Base-by-base conservation (phyloP, 1,140 invertebrate species). In the Drosophila serrata region DNA sequence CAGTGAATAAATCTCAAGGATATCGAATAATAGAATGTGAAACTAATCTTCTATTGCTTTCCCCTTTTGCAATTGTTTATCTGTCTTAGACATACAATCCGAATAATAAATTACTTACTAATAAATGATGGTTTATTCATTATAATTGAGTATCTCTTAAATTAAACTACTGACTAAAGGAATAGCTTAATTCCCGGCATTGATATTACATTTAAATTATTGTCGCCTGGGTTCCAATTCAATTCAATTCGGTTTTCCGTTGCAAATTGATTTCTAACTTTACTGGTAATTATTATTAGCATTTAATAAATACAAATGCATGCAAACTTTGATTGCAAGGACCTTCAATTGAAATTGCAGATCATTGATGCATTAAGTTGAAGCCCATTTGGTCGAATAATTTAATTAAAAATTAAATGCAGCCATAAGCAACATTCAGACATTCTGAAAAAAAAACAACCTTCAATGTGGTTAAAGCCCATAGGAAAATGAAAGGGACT, bases 321-420 rank as follows among this genome's bases (percentile, higher is more conserved):
- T 5, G 19, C 33, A 31, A 31, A 22, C 61, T 27, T 69, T 53
- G 46, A 69, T 69, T 69, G 65, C 29, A 33, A n/a, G 29, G n/a
- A 12, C 61, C 17, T 65, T 53, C 33, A 76, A 67, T 72, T 29
- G 27, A 76, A 75, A 75, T 59, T 76, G 46, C 31, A 58, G 45
- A 57, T 49, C 70, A 58, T 53, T 31, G 55, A 68, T 46, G 61
- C 67, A 81, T 70, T 77, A 81, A 81, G 39, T 62, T 62, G 49
- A 57, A 39, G 62, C 43, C 45, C 65, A 80, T 68, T 62, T 55
- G 45, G 46, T 22, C 74, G 63, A 53, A 68, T 76, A 69, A 82
- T 87, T 87, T 45, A 87, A 87, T 87, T 76, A 82, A 82, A 77
- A 87, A 68, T 67, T 72, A 75, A 76, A 82, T 82, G 75, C 70